Evolutionary conservation across 2,113 vertebrate species (phyloP).

Genomic region (Australoheros scitulus): DNA sequence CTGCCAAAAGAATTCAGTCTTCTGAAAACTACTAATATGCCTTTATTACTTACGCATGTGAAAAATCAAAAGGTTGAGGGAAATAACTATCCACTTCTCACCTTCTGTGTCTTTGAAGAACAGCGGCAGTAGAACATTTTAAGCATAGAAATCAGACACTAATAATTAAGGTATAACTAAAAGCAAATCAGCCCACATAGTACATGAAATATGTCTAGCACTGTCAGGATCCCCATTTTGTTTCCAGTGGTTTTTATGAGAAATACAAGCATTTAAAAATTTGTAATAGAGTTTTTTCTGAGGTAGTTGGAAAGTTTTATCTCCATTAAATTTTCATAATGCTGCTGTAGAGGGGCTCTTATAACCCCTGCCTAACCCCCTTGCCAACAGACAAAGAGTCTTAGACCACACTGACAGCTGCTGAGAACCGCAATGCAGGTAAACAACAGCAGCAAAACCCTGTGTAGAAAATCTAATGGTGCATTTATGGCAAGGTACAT

Average conservation of each 20-base stretch:
- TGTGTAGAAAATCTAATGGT: constrained; percentile 6
- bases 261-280: background rate
- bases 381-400: background rate
- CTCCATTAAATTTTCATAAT: constrained; percentile 4
- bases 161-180: background rate
- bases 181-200: background rate
- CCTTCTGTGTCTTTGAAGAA: background rate
- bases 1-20: background rate
- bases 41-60: background rate
- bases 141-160: background rate
- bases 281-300: background rate
- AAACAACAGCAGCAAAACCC: constrained; percentile 25
- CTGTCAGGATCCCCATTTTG: background rate
- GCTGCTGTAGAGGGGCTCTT: background rate
- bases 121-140: background rate
- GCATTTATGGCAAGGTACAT: constrained; percentile 8
- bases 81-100: background rate
- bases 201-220: background rate
- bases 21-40: background rate
- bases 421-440: background rate
- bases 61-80: background rate
- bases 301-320: constrained; percentile 12
- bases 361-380: background rate
- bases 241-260: background rate
- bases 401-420: background rate